These are phyloP conservation scores for Stercorarius parasiticus DNA, from an alignment of 2,113 vertebrate genomes.

Conservation along the genomic window DNA sequence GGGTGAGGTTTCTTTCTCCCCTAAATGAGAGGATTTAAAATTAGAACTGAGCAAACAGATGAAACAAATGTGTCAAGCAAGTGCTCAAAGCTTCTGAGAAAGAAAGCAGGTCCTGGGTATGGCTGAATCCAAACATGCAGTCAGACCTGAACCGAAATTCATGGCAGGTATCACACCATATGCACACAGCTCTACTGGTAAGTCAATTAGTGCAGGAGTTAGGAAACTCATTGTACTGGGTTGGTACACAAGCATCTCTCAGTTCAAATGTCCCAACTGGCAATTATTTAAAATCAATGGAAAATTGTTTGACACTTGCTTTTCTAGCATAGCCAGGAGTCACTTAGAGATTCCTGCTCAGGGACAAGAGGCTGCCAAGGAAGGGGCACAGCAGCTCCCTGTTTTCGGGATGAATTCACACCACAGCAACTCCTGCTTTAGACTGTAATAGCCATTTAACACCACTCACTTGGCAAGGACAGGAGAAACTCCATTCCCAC, in stretches of 20 bases:
- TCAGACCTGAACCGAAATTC: not conserved
- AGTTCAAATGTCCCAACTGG: not conserved
- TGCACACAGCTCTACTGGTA: not conserved
- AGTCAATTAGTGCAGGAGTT: not conserved
- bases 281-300: not conserved
- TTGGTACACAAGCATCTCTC: not conserved
- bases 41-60: not conserved
- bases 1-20: too few species aligned
- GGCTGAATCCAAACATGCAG: not conserved
- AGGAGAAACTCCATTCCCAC: not conserved
- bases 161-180: fast-evolving
- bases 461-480: not conserved
- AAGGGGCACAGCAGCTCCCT: not conserved
- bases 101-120: not conserved
- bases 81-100: not conserved
- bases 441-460: fast-evolving
- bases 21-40: not conserved
- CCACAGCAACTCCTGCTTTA: not conserved
- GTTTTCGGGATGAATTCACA: not conserved
- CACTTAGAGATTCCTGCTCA: not conserved
- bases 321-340: not conserved
- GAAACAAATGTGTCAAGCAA: not conserved
- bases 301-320: not conserved
- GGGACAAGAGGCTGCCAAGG: not conserved
- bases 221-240: not conserved